Base-by-base conservation (phyloP, 2,888 invertebrate species). In the Lepetodrilus schrolli region DNA sequence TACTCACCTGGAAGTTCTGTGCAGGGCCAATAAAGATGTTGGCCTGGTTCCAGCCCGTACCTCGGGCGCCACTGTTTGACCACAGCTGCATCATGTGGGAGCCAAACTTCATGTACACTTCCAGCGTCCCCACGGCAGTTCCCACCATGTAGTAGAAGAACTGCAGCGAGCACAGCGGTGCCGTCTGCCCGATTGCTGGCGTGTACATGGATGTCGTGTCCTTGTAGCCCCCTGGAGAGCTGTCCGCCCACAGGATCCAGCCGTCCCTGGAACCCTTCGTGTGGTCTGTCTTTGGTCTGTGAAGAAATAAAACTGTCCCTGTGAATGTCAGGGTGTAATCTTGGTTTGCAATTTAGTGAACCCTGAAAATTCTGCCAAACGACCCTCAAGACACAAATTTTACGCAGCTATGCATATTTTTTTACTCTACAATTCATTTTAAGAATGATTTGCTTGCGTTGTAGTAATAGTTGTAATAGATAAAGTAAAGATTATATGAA, bases 61-160 rank as follows among this genome's bases (percentile, higher is more conserved):
- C 83, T 20, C 80, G 79, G 66, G 79, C 74, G 5, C 84, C 85
- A 34, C 65, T 78, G 2, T 34, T 51, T n/a, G 76, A 66, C 79
- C 80, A 84, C 0, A 84, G 72, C 47, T 77, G 75, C 3, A 76
- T 66, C 34, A 43, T 76, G 17, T 75, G 71, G 26, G 78, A 78
- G 5, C 74, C 69, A 5, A 58, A 50, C 1, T 68, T 75, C 1
- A 75, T 65, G 21, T 76, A 79, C 0, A 85, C 82, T 37, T 80
- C 80, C 7, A 86, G 75, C 1, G 81, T 74, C 43, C 81, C 82
- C 0, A 84, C 79, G 5, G 78, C 72, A 1, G 78, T 74, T 23
- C 87, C 87, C 26, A 75, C 73, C 83, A 87, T 84, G 75, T 77
- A 83, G 74, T 86, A 87, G 74, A 76, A 83, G 74, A 86, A 83